These are phyloP conservation scores for Oceanodroma tethys DNA, from an alignment of 2,113 vertebrate genomes.

Conservation along the genomic window DNA sequence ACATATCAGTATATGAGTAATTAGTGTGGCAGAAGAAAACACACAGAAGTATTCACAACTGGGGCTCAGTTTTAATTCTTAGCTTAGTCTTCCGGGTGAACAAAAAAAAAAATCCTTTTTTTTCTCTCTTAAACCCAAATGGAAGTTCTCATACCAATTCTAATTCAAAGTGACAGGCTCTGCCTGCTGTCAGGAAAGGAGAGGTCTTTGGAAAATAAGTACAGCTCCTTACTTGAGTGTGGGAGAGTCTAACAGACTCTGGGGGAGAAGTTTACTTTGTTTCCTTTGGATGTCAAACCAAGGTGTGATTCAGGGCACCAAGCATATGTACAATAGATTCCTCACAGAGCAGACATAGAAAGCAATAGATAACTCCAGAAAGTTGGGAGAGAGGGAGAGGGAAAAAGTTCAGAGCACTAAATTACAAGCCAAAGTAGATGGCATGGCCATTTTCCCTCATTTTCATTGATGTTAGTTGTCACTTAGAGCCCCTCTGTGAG, in stretches of 20 bases:
- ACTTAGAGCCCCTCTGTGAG: background rate
- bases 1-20: background rate
- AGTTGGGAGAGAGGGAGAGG: background rate
- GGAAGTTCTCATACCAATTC: background rate
- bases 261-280: background rate
- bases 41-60: background rate
- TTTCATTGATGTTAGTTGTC: background rate
- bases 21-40: background rate
- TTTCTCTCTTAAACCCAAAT: background rate
- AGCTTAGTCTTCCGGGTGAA: background rate
- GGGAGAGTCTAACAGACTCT: background rate
- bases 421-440: background rate
- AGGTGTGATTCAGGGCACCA: background rate
- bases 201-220: background rate
- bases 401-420: background rate
- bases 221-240: background rate
- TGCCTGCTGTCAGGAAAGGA: background rate
- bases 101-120: background rate
- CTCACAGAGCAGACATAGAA: background rate
- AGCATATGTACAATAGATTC: background rate
- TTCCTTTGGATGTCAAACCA: background rate
- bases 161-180: background rate
- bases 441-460: background rate
- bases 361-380: background rate
- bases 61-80: background rate